Percentiles rank a stretch among this genome's conserved stretches.
Conservation (phyloP, 2,113 vertebrate species). For the Rhinopomastus cyanomelas region DNA sequence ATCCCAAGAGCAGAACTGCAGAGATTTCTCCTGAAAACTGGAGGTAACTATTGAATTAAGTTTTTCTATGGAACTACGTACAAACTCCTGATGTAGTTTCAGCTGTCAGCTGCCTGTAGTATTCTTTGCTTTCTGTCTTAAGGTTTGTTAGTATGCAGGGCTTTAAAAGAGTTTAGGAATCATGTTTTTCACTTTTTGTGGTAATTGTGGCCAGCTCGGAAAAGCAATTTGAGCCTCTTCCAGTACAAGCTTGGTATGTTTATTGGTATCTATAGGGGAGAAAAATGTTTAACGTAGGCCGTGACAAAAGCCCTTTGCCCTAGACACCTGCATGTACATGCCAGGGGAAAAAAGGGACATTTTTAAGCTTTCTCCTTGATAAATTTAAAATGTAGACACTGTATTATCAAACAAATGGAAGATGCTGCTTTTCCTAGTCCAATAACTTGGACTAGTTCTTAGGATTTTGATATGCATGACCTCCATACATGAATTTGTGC, state of each 20-base stretch:
- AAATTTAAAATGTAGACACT: not conserved
- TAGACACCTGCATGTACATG: fast-evolving
- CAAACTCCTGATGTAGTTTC: not conserved
- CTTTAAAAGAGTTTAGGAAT: not conserved
- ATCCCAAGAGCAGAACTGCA: not conserved
- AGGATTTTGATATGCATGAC: not conserved
- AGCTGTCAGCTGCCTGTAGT: not conserved
- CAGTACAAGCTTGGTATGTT: not conserved
- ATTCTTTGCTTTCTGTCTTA: not conserved
- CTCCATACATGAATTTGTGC: not conserved
- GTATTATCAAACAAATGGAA: not conserved
- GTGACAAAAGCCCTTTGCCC: not conserved
- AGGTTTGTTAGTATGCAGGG: not conserved
- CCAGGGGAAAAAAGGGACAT: not conserved
- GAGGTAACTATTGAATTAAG: not conserved
- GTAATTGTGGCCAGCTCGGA: not conserved
- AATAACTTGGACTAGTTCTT: too few relatives aligned
- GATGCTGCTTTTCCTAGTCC: fast-evolving
- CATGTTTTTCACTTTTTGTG: not conserved
- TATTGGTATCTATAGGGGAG: not conserved
- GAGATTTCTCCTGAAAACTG: not conserved
- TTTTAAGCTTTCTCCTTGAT: not conserved
- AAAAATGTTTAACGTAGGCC: not conserved
- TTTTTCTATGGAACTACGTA: not conserved
- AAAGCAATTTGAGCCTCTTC: not conserved